Evolutionary conservation across 2,888 invertebrate species (phyloP).

Genomic region (Scrobipalpa costella): DNA sequence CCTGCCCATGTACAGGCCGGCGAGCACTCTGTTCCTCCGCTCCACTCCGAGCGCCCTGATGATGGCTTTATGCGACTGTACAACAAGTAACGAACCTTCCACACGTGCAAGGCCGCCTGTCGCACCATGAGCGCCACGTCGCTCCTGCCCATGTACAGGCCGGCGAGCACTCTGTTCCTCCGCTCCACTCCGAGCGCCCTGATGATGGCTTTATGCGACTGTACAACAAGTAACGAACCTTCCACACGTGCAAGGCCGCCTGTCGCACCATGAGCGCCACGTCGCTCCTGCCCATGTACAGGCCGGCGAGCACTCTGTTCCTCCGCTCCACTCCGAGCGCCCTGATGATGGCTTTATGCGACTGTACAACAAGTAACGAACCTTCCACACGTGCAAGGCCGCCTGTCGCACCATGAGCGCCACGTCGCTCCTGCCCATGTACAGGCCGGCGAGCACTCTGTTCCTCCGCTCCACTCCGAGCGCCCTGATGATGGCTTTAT

Average conservation of each 20-base stretch:
- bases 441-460: constrained; percentile 95
- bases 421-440: constrained; percentile 98
- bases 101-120: constrained; percentile 86
- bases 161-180: constrained; percentile 91
- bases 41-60: constrained; percentile 89
- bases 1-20: constrained; percentile 97
- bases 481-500: constrained; percentile 82
- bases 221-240: constrained; percentile 79
- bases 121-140: constrained; percentile 95
- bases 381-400: constrained; percentile 99
- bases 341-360: no score
- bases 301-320: constrained; percentile 95
- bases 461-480: constrained; percentile 93
- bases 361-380: no score
- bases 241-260: constrained; percentile 99
- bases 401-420: constrained; percentile 98
- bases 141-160: constrained; percentile 94
- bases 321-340: constrained; percentile 93
- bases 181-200: constrained; percentile 89
- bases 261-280: constrained; percentile 98
- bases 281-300: constrained; percentile 98
- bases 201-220: no score
- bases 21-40: constrained; percentile 94
- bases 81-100: constrained; percentile 49
- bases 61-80: no score